These are phyloP conservation scores for Scolanthus callimorphus DNA, from an alignment of 92 coral and sea anemone genomes.

Conservation along the genomic window DNA sequence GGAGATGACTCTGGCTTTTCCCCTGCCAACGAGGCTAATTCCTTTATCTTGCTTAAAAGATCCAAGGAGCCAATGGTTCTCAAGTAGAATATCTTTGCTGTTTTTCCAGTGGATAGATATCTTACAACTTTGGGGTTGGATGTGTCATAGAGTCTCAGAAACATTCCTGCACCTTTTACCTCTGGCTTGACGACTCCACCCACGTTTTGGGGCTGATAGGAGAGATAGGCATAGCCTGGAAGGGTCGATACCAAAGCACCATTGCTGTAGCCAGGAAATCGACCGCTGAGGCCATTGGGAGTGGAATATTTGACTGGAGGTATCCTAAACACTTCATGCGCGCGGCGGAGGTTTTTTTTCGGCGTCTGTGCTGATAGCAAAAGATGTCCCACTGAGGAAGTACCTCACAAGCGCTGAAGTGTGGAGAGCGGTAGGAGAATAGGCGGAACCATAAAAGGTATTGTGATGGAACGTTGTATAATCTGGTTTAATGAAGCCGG, in stretches of 20 bases:
- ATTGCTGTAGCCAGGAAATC: conserved; percentile 28
- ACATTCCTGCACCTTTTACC: conserved; percentile 15
- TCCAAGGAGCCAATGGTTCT: conserved; percentile 40
- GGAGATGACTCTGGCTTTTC: conserved; percentile 33
- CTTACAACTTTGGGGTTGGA: neutral
- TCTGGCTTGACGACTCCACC: neutral
- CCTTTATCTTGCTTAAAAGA: conserved; percentile 13
- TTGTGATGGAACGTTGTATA: conserved; percentile 53
- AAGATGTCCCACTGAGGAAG: conserved; percentile 37
- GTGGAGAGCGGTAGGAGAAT: conserved; percentile 53
- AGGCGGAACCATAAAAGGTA: conserved; percentile 54
- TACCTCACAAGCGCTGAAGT: conserved; percentile 28
- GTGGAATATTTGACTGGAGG: conserved; percentile 49
- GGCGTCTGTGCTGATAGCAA: conserved; percentile 1
- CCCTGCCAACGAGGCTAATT: neutral
- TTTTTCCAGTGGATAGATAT: conserved; percentile 15
- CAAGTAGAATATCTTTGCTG: conserved; percentile 20
- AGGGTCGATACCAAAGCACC: conserved; percentile 12
- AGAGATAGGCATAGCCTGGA: conserved; percentile 26
- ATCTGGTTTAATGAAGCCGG: conserved; percentile 59
- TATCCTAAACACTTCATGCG: conserved; percentile 25
- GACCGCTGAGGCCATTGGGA: conserved; percentile 44
- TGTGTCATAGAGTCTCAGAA: conserved; percentile 30
- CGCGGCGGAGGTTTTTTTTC: conserved; percentile 21
- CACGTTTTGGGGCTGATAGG: neutral